A percentile compares a stretch with the other conserved stretches of the same genome.
Evolutionary conservation across 2,888 invertebrate genomes (phyloP).

Genomic region (Ochlodes sylvanus): DNA sequence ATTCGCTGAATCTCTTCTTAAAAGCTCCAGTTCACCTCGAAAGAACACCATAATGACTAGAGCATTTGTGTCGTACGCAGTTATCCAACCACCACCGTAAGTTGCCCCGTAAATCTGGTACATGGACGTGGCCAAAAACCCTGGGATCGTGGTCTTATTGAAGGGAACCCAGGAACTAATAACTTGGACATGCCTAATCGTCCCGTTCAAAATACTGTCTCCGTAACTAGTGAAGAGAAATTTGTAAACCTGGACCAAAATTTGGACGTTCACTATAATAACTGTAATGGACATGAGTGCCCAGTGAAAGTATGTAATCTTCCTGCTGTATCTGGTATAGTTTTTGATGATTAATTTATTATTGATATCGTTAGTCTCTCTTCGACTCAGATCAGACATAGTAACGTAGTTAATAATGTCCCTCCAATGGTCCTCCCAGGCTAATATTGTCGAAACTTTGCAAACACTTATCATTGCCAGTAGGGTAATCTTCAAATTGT

Average conservation of each 20-base stretch:
- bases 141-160: constrained; percentile 59
- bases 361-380: constrained; percentile 49
- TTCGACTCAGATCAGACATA: constrained; percentile 59
- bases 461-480: constrained; percentile 66
- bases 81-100: constrained; percentile 75
- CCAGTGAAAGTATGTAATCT: constrained; percentile 69
- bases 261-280: constrained; percentile 59
- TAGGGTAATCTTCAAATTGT: constrained; percentile 73
- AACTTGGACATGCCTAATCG: constrained; percentile 62
- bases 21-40: constrained; percentile 64
- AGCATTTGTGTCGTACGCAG: constrained; percentile 71
- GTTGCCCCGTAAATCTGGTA: constrained; percentile 70
- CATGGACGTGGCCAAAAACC: constrained; percentile 61
- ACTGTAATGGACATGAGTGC: constrained; percentile 70
- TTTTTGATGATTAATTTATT: constrained; percentile 54
- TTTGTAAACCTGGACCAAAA: constrained; percentile 58
- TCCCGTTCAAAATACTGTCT: constrained; percentile 60
- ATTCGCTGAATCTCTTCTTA: constrained; percentile 60
- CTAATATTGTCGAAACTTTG: constrained; percentile 66
- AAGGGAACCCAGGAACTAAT: constrained; percentile 78
- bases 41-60: constrained; percentile 77
- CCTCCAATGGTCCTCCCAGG: constrained; percentile 67
- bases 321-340: constrained; percentile 68
- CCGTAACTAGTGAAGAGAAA: constrained; percentile 63
- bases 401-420: constrained; percentile 68